Percentiles rank a stretch among this genome's conserved stretches.
Evolutionary conservation across 2,113 vertebrate species (phyloP).

Genomic region (Ursus arctos): DNA sequence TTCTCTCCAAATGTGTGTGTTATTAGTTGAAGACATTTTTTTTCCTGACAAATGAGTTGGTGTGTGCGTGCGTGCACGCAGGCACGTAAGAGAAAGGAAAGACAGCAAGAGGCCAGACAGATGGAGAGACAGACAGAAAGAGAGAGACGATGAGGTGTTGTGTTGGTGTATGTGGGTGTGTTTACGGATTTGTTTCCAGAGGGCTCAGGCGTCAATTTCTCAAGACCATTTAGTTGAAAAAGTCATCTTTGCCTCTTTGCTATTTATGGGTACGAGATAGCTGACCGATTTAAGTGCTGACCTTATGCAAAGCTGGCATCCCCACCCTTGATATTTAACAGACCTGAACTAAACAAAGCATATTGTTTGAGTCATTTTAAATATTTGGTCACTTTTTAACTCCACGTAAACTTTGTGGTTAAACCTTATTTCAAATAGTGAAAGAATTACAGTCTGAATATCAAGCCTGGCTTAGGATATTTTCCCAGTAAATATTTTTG

Average conservation of each 20-base stretch:
- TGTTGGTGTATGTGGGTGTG: not conserved
- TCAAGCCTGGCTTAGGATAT: not conserved
- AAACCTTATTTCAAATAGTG: slow-evolving; percentile 70
- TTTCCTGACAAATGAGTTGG: not conserved
- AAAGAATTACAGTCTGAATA: slow-evolving; percentile 63
- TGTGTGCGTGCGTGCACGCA: not conserved
- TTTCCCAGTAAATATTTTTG: slow-evolving; percentile 69
- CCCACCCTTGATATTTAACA: slow-evolving; percentile 85
- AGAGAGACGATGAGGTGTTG: not conserved
- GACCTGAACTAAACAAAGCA: slow-evolving; percentile 80
- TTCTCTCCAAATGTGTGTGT: not conserved
- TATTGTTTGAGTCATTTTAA: slow-evolving; percentile 77
- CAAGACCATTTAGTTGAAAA: slow-evolving; percentile 55
- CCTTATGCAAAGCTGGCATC: slow-evolving; percentile 69
- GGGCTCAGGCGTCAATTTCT: not conserved
- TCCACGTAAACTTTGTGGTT: slow-evolving; percentile 83
- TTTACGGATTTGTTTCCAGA: not conserved
- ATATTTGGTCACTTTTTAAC: slow-evolving; percentile 78
- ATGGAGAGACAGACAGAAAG: not conserved
- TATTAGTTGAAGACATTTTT: not conserved
- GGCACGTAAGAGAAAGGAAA: not conserved
- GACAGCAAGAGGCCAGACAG: not conserved
- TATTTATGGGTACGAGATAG: slow-evolving; percentile 63
- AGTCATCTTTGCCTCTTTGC: slow-evolving; percentile 45
- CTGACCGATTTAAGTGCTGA: slow-evolving; percentile 65